Base-by-base conservation (phyloP, 2,113 vertebrate species). In the Echinops telfairi region DNA sequence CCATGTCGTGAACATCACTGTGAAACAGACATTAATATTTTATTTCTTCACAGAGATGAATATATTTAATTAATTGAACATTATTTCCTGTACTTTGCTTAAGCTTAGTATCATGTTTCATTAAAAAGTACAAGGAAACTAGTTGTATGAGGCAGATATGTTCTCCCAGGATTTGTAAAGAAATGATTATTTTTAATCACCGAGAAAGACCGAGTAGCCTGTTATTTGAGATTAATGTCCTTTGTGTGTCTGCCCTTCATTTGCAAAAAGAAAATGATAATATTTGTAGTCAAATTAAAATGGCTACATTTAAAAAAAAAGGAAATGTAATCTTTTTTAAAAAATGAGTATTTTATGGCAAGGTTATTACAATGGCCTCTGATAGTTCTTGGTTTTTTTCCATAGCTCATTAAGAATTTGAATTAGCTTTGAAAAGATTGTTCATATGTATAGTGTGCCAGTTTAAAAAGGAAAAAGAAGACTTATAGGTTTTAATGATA, bases 21-120 rank as follows among this genome's bases (percentile, higher is more conserved):
- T 75, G 93, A 92, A 96, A 88, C 75, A 83, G 86, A 95, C 84
- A 57, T 94, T 94, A 94, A 66, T 89, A 95, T 92, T 95, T 97
- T 89, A 82, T 93, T 95, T 98, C 36, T 97, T 87, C 66, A 94
- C 29, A 85, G 78, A 95, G 86, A 94, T 93, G 84, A 95, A 95
- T 95, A 62, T 91, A 91, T 97, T 86, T 96, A 95, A 95, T 97
- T 97, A 96, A 96, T 96, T 93, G 93, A 97, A 95, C 64, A 58
- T 96, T 96, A 94, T 95, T 97, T 98, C 97, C 66, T 95, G 17
- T 96, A 82, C 92, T 97, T 97, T 94, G 82, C 90, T 96, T 97
- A 96, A 95, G 47, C 82, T 95, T 95, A 83, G 71, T 94, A 77
- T 96, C 62, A 29, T 97, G 86, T 96, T 97, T 97, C 92, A 97